Evolutionary conservation across 2,113 vertebrate genomes (phyloP), one percentile per base, ranked within the genome.

Genomic region (Rattus rattus): DNA sequence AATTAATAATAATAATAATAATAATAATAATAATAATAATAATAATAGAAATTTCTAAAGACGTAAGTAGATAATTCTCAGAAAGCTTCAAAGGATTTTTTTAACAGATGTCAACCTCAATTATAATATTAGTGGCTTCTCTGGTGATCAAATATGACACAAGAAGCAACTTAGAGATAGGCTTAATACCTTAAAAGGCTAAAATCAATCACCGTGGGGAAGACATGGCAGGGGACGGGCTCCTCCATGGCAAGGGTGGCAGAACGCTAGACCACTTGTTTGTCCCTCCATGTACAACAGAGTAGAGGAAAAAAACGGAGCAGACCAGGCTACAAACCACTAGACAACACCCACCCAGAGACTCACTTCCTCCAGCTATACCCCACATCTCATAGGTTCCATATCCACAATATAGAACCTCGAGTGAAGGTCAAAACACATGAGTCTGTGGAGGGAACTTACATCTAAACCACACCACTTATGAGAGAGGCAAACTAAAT

Each of bases 401-500:
- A 20, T 19, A 47, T 47, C 24, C 2, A 65, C 63, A 87, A 30
- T 5, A 52, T 19, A 87, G 65, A 11, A 36, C 43, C 84, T 47
- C 4, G 2, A 69, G 30, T 13, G 11, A 36, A 20, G 11, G 1
- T 36, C 2, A 36, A 59, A 70, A 52, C 84, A 69, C 28, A 4
- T 52, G 30, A 69, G 84, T 63, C 63, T 69, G 28, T 49, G 43
- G 28, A 33, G 28, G 43, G 10, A 49, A 86, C 16, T 36, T 86
- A 67, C 59, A 69, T 69, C 10, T 30, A 86, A 67, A 52, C 63
- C 43, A 49, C 7, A 36, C 6, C 33, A 33, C 36, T 88, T 72
- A 39, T 69, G 19, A 95, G 30, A 97, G 93, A 54, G 67, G 61
- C 65, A 72, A 89, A 91, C 79, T 88, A 91, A 69, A 76, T 93